A percentile compares a stretch with the other conserved stretches of the same genome.
Evolutionary conservation across 2,888 invertebrate genomes (phyloP).

Genomic region (Apocheima hispidaria): DNA sequence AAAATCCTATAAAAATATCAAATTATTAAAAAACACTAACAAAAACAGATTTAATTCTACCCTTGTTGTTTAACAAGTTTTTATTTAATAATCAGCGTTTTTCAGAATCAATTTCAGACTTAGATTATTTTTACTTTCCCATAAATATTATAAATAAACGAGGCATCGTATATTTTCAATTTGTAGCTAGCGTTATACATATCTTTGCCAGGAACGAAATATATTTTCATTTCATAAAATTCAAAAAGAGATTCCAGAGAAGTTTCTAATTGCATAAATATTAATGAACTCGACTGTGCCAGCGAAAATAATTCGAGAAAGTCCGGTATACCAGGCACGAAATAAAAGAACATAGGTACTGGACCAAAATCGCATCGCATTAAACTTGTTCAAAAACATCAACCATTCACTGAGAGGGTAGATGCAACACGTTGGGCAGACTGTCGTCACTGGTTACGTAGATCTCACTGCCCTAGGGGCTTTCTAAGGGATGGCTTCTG

Average conservation of each 20-base stretch:
- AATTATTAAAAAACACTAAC: no score
- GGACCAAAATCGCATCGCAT: slow-evolving; percentile 18
- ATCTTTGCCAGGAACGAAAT: slow-evolving; percentile 6
- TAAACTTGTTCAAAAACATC: slow-evolving; percentile 18
- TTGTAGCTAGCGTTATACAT: background rate
- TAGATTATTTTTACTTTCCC: no score
- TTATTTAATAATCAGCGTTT: no score
- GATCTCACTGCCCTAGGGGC: slow-evolving; percentile 35
- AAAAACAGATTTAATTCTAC: no score
- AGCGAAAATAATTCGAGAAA: slow-evolving; percentile 26
- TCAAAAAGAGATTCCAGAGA: slow-evolving; percentile 17
- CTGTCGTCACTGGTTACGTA: slow-evolving; percentile 43
- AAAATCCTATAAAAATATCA: no score
- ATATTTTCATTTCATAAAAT: slow-evolving; percentile 21
- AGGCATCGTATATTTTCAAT: background rate
- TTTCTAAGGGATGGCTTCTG: slow-evolving; percentile 36
- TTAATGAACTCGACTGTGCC: slow-evolving; percentile 33
- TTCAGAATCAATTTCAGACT: no score
- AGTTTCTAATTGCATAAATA: slow-evolving; percentile 37
- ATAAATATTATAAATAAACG: no score
- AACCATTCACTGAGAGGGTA: slow-evolving; percentile 21
- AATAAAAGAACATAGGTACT: slow-evolving; percentile 25
- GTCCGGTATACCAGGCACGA: slow-evolving; percentile 13
- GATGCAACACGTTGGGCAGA: slow-evolving; percentile 28
- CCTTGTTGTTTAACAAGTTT: no score